phyloP scores from a whole-genome alignment of 2,113 vertebrate species.

The Coptodon rendalli region DNA sequence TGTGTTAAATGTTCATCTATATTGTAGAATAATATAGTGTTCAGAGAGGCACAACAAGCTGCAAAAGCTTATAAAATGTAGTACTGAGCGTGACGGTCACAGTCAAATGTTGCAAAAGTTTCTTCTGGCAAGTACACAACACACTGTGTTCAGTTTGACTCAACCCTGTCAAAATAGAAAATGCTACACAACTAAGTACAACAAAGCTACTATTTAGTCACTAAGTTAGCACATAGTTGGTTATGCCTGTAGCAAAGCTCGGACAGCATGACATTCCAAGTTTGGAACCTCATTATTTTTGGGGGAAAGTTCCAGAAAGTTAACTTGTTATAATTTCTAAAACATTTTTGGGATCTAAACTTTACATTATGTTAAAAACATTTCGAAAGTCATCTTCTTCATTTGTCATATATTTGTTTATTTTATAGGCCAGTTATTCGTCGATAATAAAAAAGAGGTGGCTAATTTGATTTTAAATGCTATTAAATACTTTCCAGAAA shows the following conservation, averaged over 20 bases:
- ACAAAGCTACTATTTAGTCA: not conserved
- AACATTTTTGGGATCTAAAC: not conserved
- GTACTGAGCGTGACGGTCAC: accelerated
- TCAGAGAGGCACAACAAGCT: not conserved
- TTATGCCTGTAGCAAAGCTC: not conserved
- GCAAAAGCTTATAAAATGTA: not conserved
- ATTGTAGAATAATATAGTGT: not conserved
- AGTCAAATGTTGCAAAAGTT: not conserved
- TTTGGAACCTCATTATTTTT: not conserved
- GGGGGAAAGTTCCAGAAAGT: not conserved
- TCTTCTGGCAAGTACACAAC: accelerated
- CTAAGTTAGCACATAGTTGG: not conserved
- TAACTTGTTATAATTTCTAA: not conserved
- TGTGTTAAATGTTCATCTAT: not conserved
- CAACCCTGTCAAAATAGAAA: not conserved
- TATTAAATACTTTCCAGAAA: not conserved
- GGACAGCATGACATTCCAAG: not conserved
- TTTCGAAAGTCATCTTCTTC: not conserved
- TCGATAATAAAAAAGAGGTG: accelerated
- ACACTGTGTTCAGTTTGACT: not conserved
- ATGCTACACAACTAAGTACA: not conserved
- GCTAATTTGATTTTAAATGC: not conserved
- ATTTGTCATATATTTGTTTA: not conserved
- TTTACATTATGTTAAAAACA: not conserved
- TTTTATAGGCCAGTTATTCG: not conserved